Conservation (phyloP, 2,888 invertebrate genomes). For the Chymomyza amoena region DNA sequence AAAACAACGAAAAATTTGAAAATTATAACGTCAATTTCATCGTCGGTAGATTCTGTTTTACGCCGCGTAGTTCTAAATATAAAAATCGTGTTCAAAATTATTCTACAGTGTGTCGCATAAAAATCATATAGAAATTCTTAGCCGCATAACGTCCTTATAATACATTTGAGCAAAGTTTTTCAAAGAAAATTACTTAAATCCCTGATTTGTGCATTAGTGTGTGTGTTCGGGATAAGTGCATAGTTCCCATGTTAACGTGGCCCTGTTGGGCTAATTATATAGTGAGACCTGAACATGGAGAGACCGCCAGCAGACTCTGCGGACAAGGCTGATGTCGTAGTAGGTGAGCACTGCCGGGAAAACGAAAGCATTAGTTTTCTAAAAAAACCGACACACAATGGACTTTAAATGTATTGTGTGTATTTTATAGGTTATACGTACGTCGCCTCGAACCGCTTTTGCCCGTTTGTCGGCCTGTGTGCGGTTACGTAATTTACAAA, state of each 20-base stretch:
- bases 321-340: conserved; percentile 27
- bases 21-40: conserved; percentile 27
- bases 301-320: conserved; percentile 36
- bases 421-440: conserved; percentile 48
- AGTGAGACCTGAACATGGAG: conserved; percentile 62
- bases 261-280: conserved; percentile 67
- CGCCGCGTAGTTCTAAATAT: conserved; percentile 63
- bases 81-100: conserved; percentile 43
- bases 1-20: conserved; percentile 26
- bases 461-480: not conserved
- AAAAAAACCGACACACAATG: conserved; percentile 41
- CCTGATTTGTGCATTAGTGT: conserved; percentile 7
- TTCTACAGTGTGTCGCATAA: conserved; percentile 43
- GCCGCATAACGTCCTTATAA: not conserved
- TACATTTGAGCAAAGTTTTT: not conserved
- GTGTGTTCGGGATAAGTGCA: conserved; percentile 18
- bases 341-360: conserved; percentile 46
- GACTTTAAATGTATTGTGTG: conserved; percentile 41
- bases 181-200: not conserved
- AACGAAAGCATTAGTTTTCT: conserved; percentile 32
- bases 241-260: conserved; percentile 47
- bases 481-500: conserved; percentile 61
- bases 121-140: conserved; percentile 36
- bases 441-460: conserved; percentile 16
- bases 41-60: conserved; percentile 36